phyloP scores from a whole-genome alignment of 2,113 vertebrate species.

The Genyomyrus donnyi region DNA sequence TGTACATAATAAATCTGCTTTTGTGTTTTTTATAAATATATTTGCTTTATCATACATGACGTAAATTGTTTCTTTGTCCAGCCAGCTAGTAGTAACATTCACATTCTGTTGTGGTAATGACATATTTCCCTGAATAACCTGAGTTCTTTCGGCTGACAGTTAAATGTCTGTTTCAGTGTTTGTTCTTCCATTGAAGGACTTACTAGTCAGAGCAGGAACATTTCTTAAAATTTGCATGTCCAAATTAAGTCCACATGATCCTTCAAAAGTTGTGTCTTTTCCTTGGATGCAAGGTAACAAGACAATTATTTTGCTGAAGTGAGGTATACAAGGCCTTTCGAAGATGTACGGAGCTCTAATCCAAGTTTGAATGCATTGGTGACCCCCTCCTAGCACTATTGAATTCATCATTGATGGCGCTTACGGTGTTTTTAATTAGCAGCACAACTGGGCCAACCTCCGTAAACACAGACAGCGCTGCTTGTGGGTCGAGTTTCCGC shows the following conservation, averaged over 20 bases:
- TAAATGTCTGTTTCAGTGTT: neutral
- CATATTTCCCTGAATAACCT: neutral
- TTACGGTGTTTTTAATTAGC: slow-evolving; percentile 41
- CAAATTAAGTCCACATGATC: slow-evolving; percentile 4
- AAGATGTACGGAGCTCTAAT: neutral
- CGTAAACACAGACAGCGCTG: neutral
- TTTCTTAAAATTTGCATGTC: neutral
- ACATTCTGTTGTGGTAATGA: neutral
- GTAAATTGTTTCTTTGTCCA: neutral
- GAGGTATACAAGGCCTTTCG: neutral
- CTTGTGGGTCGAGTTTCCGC: neutral
- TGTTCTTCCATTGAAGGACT: neutral
- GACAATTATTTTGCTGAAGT: neutral
- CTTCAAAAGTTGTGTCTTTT: neutral
- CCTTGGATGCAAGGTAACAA: neutral
- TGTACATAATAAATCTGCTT: slow-evolving; percentile 74
- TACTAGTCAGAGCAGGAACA: neutral
- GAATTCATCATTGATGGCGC: slow-evolving; percentile 24
- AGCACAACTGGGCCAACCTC: slow-evolving; percentile 19
- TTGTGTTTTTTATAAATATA: slow-evolving; percentile 57
- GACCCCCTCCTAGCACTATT: neutral
- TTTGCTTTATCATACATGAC: slow-evolving; percentile 21
- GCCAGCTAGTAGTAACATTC: neutral
- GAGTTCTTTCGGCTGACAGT: neutral
- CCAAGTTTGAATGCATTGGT: neutral